Evolutionary conservation across 2,888 invertebrate genomes (phyloP), one percentile per base, ranked within the genome.

Genomic region (Lamellibrachia columna): DNA sequence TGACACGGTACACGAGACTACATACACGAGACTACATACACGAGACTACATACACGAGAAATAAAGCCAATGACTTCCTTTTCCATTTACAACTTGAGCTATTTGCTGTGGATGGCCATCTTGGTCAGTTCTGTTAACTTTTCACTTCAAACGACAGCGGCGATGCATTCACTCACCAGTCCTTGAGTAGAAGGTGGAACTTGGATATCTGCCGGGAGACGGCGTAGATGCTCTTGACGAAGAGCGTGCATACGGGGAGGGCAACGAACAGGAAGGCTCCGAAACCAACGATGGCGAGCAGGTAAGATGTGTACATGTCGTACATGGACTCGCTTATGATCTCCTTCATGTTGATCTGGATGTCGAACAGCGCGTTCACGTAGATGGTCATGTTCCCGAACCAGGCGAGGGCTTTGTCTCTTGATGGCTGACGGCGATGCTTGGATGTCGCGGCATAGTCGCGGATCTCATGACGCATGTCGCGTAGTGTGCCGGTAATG

Each of bases 381-480:
- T 75, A 75, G 15, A 75, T 22, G 75, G 75, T 75, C 75, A 75
- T 75, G 75, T 75, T 75, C 22, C 75, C 75, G 75, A 75, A 75
- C 75, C 75, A 75, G 3, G 15, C 75, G 2, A 75, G 22, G 22
- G 75, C 75, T 22, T 75, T 11, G 15, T 75, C n/a, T 22, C 75
- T 75, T 4, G 75, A 75, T n/a, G 75, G 75, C 22, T 75, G 75
- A 75, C 75, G 75, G 75, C 22, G 11, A n/a, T 22, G 6, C 6
- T 75, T 75, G 15, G 75, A 22, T 2, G 75, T 22, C 2, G 75
- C 75, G 75, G n/a, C 75, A n/a, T 75, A 75, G 75, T 75, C 22
- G 75, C 75, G 75, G 75, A 75, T 75, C 22, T 75, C 75, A n/a
- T 75, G 75, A 11, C 75, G 75, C 75, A 75, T 75, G 75, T 75